Evolutionary conservation across 1,140 invertebrate species (phyloP), one percentile per base, ranked within the genome.

Genomic region (Pseudomyrmex concolor): DNA sequence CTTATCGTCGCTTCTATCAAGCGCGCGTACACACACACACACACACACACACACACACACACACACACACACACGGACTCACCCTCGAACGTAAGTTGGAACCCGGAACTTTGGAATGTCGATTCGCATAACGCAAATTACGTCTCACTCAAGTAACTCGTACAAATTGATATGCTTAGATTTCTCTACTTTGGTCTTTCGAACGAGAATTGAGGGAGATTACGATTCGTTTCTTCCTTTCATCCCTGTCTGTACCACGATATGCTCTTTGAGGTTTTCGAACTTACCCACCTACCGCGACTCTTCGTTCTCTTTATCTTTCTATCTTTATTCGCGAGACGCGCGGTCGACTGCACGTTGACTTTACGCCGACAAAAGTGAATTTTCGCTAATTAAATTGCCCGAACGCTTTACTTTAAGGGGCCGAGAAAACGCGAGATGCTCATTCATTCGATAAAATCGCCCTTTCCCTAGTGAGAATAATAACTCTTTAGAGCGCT

Each of bases 381-480:
- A 87, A 86, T 87, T 80, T 57, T 63, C 76, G 74, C 74, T 84
- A 86, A 87, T 87, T 87, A 84, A 87, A 87, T 87, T 74, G 82
- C 57, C 60, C 70, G 63, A 55, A 66, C 77, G 70, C 81, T 74
- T 81, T 68, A 60, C 68, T 50, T 68, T 19, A 59, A 55, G 25
- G 43, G 25, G n/a, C n/a, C n/a, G 51, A 59, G 55, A 59, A 63
- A 84, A 86, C 63, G 73, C 25, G 70, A 74, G 70, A 50, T 59
- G 80, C 51, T 57, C 43, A 34, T 54, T 54, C 50, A 70, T 74
- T 67, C 66, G 34, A 43, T 45, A 60, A 73, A 83, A 71, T 54
- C 60, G 43, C 51, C 64, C 64, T 87, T 72, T 63, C 50, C 48
- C 43, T 84, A 15, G 43, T 50, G 15, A 72, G 54, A 45, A 70